Evolutionary conservation across 1,140 invertebrate species (phyloP), one percentile per base, ranked within the genome.

Genomic region (Papilio glaucus): DNA sequence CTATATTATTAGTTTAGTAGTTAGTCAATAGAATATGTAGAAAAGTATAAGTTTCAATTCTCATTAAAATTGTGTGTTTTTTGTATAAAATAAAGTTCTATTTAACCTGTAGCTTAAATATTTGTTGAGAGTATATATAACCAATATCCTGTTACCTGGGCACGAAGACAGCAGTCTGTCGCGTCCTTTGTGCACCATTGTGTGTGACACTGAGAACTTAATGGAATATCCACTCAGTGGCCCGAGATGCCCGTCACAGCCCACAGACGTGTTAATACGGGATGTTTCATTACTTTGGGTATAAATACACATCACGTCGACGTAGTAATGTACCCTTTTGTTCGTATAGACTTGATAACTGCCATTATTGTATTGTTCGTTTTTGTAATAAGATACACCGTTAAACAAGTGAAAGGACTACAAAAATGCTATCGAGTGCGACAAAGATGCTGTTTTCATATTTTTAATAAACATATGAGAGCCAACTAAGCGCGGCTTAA

Each of bases 121-220:
- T 75, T 75, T 73, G 42, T 69, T 12, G 24, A 13, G 26, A 42
- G 24, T 67, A 69, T 61, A n/a, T n/a, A 75, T 71, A 75, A 72
- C 33, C 39, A 72, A 49, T 84, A 74, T 83, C 73, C 72, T 24
- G 77, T 86, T 85, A 82, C 81, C 65, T 74, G 72, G 67, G 67
- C 73, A 68, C 63, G 75, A 42, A 65, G 63, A 61, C 60, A 69
- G 75, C 67, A 53, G 77, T 80, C 80, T 45, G 76, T 73, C 81
- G 75, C 76, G 67, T 71, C 79, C 77, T 83, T 85, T 87, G 82
- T 87, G 72, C 72, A 26, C 78, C 67, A 80, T 80, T 84, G 82
- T 83, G 72, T 78, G 74, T 79, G 85, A 84, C 81, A 85, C 71
- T 83, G 85, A 87, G 84, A 83, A 75, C 81, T 79, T 87, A 87